Conservation (phyloP, 2,888 invertebrate species). For the Cantharis rustica region DNA sequence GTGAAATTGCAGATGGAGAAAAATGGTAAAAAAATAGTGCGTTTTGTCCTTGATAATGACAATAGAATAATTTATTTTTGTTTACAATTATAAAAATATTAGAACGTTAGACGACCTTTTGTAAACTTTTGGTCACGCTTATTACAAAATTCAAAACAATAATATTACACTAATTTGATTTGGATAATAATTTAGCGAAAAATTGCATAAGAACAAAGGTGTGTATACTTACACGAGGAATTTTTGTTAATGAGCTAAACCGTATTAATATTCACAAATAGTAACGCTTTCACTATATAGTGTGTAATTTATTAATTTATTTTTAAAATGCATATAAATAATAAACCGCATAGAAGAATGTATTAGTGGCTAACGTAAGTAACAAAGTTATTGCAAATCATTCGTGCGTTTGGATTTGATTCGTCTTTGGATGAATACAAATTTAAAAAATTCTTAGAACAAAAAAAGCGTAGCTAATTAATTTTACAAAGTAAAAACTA, state of each 20-base stretch:
- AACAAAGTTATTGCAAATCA: neutral
- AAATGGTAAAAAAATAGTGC: neutral
- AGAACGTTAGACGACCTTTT: neutral
- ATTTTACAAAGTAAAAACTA: no score
- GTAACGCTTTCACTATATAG: neutral
- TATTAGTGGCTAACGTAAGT: neutral
- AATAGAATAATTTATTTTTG: neutral
- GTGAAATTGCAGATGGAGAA: no score
- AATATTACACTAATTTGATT: neutral
- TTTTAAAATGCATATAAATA: neutral
- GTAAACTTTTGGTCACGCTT: neutral
- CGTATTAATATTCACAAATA: neutral
- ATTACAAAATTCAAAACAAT: conserved; percentile 1
- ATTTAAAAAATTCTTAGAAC: neutral
- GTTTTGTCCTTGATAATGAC: neutral
- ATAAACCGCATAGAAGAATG: neutral
- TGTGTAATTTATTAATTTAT: neutral
- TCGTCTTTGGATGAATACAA: neutral
- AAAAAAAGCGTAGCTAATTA: neutral
- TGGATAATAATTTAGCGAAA: neutral
- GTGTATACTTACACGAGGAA: neutral
- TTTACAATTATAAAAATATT: neutral
- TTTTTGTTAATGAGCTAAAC: neutral
- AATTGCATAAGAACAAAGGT: neutral
- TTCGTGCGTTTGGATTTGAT: neutral